Conservation (phyloP, 2,797 vertebrate species). For the Cichlasoma orientale region DNA sequence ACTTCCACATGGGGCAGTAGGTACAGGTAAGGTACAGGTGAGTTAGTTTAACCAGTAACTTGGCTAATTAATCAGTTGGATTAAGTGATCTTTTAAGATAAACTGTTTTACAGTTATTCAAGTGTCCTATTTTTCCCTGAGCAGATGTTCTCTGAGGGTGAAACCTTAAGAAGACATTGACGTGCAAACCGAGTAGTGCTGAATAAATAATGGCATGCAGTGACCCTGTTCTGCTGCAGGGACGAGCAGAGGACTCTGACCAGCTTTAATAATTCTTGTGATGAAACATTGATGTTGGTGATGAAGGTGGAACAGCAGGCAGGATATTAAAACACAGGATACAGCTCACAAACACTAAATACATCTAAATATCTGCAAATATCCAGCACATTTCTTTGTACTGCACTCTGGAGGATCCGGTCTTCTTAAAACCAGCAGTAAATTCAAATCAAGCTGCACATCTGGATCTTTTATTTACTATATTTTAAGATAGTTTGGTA, state of each 20-base stretch:
- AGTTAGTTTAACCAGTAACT: background rate
- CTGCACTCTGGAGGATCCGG: background rate
- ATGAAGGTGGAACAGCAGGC: background rate
- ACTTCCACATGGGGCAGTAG: no score
- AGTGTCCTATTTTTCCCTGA: background rate
- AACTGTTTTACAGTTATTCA: background rate
- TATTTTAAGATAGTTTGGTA: background rate
- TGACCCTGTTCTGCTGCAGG: constrained; percentile 25
- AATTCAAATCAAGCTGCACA: background rate
- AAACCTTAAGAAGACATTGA: background rate
- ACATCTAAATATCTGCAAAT: background rate
- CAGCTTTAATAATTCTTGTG: constrained; percentile 21
- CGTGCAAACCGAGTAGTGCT: constrained; percentile 8
- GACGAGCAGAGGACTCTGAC: constrained; percentile 1
- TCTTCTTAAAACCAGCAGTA: background rate
- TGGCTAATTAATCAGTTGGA: background rate
- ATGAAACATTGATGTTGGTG: constrained; percentile 31
- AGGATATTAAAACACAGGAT: background rate
- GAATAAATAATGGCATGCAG: constrained; percentile 27
- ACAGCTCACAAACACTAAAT: background rate
- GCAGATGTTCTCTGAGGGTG: background rate
- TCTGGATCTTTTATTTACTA: background rate
- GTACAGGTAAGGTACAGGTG: no score
- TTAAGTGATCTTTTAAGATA: background rate
- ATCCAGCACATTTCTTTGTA: no score